phyloP scores from a whole-genome alignment of 2,888 invertebrate species.

The Noctua janthe region DNA sequence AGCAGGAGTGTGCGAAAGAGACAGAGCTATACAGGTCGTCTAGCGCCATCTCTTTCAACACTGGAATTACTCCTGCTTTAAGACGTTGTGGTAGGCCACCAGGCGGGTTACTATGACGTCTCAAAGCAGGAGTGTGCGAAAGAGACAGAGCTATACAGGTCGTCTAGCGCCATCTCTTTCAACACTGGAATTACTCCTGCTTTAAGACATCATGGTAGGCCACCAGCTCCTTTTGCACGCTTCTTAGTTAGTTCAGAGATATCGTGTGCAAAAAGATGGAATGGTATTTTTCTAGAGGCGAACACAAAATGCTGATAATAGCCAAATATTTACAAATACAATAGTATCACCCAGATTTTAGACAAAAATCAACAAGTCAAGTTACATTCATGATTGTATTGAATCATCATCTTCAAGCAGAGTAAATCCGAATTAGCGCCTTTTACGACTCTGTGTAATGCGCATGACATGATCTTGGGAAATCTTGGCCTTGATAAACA shows the following conservation, averaged over 20 bases:
- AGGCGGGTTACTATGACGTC: too few species aligned
- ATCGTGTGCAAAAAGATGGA: not conserved
- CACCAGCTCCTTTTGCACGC: not conserved
- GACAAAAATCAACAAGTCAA: conserved; percentile 18
- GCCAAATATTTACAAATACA: not conserved
- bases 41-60: too few species aligned
- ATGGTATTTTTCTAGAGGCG: not conserved
- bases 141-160: too few species aligned
- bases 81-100: too few species aligned
- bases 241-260: not conserved
- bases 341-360: not conserved
- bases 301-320: not conserved
- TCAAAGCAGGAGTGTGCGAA: too few species aligned
- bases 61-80: too few species aligned
- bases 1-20: too few species aligned
- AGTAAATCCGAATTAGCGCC: not conserved
- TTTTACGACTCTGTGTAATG: too few species aligned
- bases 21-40: too few species aligned
- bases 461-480: conserved; percentile 15
- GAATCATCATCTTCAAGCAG: not conserved
- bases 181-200: too few species aligned
- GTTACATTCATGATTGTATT: not conserved
- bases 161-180: too few species aligned
- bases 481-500: conserved; percentile 22
- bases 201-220: too few species aligned